These are phyloP conservation scores for Chaetodon auriga DNA, from an alignment of 2,113 vertebrate species.

Conservation along the genomic window DNA sequence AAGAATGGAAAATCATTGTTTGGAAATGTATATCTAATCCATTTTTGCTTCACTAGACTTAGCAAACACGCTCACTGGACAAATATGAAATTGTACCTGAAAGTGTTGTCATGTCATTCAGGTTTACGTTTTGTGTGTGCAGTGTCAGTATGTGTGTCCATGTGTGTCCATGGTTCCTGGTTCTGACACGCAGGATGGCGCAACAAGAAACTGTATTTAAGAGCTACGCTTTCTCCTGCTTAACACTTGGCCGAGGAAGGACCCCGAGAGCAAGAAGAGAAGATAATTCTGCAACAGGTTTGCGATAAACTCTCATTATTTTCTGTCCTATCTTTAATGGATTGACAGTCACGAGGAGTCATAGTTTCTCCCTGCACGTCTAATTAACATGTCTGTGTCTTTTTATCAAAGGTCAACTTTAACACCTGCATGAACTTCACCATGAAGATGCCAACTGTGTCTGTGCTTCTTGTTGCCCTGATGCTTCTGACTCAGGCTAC, in stretches of 20 bases:
- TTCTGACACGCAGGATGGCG: neutral
- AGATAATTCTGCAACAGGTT: neutral
- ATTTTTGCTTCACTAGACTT: too few relatives aligned
- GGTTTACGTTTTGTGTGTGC: too few relatives aligned
- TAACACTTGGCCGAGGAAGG: neutral
- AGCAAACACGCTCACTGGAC: too few relatives aligned
- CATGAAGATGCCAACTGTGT: neutral
- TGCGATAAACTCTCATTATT: neutral
- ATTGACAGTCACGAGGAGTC: neutral
- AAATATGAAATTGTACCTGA: too few relatives aligned
- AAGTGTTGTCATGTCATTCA: too few relatives aligned
- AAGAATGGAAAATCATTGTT: too few relatives aligned
- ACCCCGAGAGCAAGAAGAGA: neutral
- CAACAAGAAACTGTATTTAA: neutral
- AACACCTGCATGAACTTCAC: neutral
- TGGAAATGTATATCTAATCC: too few relatives aligned
- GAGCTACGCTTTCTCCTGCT: neutral
- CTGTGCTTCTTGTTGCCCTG: neutral
- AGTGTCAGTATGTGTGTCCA: too few relatives aligned
- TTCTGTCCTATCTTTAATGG: neutral
- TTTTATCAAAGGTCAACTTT: neutral
- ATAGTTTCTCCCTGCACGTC: neutral
- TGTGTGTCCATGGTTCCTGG: too few relatives aligned
- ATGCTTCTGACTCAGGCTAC: neutral
- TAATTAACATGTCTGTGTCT: neutral